A percentile compares a stretch with the other conserved stretches of the same genome.
Evolutionary conservation across 2,888 invertebrate species (phyloP).

Genomic region (Leptothorax acervorum): DNA sequence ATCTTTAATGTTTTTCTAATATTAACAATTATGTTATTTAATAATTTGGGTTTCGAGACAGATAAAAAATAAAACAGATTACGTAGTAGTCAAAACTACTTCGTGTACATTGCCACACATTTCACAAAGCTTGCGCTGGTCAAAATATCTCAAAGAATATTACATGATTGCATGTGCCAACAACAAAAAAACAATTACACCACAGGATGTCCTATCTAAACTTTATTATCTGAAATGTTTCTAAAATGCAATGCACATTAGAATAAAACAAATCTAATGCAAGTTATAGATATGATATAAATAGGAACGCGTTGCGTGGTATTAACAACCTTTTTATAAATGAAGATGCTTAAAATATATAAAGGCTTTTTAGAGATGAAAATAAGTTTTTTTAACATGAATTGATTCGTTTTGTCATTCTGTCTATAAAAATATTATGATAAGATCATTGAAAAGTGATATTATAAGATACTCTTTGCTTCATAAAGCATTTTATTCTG

Average conservation of each 20-base stretch:
- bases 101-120: conserved; percentile 15
- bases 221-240: conserved; percentile 8
- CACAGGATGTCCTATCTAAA: conserved; percentile 19
- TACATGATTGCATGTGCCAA: neutral
- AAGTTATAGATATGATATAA: too few relatives aligned
- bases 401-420: neutral
- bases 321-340: neutral
- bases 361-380: neutral
- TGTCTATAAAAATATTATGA: neutral
- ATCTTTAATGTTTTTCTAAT: conserved; percentile 24
- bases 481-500: neutral
- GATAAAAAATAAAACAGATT: neutral
- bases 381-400: neutral
- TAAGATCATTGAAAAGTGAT: neutral
- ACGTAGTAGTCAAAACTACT: conserved; percentile 10
- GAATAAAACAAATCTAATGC: neutral
- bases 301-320: neutral
- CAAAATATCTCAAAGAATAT: conserved; percentile 32
- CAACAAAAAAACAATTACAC: conserved; percentile 12
- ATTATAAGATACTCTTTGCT: neutral
- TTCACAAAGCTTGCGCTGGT: neutral
- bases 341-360: neutral
- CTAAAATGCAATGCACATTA: neutral
- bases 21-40: conserved; percentile 9
- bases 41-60: conserved; percentile 7